Conservation (phyloP, 2,797 vertebrate species). For the Chaetodon trifasciatus region DNA sequence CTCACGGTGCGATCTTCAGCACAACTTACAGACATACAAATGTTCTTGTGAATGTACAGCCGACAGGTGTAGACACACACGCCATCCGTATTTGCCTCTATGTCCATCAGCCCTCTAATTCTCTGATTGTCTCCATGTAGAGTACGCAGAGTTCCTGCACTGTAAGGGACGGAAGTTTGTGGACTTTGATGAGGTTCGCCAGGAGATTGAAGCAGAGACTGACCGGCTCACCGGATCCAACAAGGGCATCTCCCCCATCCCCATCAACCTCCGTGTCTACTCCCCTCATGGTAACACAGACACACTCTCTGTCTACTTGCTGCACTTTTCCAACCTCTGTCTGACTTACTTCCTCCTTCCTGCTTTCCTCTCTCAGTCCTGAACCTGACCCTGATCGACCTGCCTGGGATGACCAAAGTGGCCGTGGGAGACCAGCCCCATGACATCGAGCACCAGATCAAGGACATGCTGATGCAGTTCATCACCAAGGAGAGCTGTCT, state of each 20-base stretch:
- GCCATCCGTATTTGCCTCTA: not conserved
- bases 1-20: not conserved
- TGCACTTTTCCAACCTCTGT: not conserved
- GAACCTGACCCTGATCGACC: constrained; percentile 94
- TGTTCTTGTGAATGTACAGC: not conserved
- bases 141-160: constrained; percentile 97
- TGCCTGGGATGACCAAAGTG: constrained; percentile 96
- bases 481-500: constrained; percentile 94
- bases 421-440: constrained; percentile 94
- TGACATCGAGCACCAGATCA: constrained; percentile 96
- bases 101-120: not conserved
- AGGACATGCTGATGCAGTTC: constrained; percentile 96
- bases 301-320: not conserved
- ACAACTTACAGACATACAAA: not conserved
- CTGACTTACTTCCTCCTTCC: not conserved
- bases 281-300: constrained; percentile 83
- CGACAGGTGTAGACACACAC: not conserved
- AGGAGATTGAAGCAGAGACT: constrained; percentile 95
- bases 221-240: constrained; percentile 94
- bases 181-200: constrained; percentile 95
- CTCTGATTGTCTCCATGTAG: constrained; percentile 73
- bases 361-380: constrained; percentile 81
- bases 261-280: constrained; percentile 95
- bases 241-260: constrained; percentile 94
- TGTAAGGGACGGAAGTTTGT: constrained; percentile 96